Percentiles rank a stretch among this genome's conserved stretches.
Evolutionary conservation across 2,888 invertebrate genomes (phyloP).

Genomic region (Adelognathus sp.): DNA sequence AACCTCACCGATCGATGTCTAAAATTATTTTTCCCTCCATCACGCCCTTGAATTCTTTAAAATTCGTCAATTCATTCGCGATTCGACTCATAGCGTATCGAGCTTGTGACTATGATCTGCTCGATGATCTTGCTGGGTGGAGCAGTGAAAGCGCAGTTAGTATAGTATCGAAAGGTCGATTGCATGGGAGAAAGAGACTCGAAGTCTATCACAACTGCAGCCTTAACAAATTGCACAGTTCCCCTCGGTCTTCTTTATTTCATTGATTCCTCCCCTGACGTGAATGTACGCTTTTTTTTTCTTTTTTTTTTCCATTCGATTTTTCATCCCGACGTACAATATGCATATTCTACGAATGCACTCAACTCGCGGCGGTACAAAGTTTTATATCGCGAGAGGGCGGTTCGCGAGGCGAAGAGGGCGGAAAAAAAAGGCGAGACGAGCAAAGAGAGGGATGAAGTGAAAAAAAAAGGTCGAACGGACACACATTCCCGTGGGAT

Average conservation of each 20-base stretch:
- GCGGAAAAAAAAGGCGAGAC: constrained; percentile 2
- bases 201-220: constrained; percentile 23
- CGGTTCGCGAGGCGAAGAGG: constrained; percentile 39
- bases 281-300: constrained; percentile 14
- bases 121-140: constrained; percentile 35
- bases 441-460: not conserved
- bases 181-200: constrained; percentile 19
- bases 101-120: constrained; percentile 42
- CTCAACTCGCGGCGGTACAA: constrained; percentile 34
- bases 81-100: constrained; percentile 19
- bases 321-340: constrained; percentile 27
- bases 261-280: not conserved
- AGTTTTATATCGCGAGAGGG: constrained; percentile 53
- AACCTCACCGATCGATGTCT: constrained; percentile 14
- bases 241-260: constrained; percentile 22
- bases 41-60: not conserved
- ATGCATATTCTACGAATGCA: constrained; percentile 37
- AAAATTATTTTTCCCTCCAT: constrained; percentile 13
- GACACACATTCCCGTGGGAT: constrained; percentile 42
- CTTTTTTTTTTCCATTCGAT: not conserved
- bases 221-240: constrained; percentile 51
- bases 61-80: constrained; percentile 50
- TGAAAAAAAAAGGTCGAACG: constrained; percentile 23
- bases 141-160: constrained; percentile 39
- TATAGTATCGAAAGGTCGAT: constrained; percentile 34